Base-by-base conservation (phyloP, 2,888 invertebrate species). In the Caenorhabditis sp. region DNA sequence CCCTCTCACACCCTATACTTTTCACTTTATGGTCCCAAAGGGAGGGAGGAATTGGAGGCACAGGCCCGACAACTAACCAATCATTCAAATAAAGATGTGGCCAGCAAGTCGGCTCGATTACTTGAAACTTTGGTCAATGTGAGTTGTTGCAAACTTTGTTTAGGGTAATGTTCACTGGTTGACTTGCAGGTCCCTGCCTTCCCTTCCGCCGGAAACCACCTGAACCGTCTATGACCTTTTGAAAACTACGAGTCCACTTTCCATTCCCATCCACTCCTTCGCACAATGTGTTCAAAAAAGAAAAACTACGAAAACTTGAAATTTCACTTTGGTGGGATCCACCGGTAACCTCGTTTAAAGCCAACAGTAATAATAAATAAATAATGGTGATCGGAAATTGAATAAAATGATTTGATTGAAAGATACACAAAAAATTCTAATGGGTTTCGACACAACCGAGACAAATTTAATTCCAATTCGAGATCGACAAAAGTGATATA, bases 1-100 rank as follows among this genome's bases (percentile, higher is more conserved):
- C 87, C 88, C 6, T 83, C 85, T 53, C 89, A 87, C 78, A 89
- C 89, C 9, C 58, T 89, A 6, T 89, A 84, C 67, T 88, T 87
- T 74, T 83, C 84, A 22, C 78, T 89, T 26, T 89, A 85, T 65
- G 89, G 88, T 51, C 85, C 85, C 58, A 83, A 85, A 72, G 80
- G 80, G 28, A 67, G 85, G 6, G 82, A 82, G 22, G 86, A 86
- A 58, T 44, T 87, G 64, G 84, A 80, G 51, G 53, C 61, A n/a
- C 83, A 84, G 24, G 67, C 80, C 1, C 47, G 65, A 50, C 71
- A 84, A 28, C 79, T 87, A 32, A 69, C 70, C 18, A 71, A 67
- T 9, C 82, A 86, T 60, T 68, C 77, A 22, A 82, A 87, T 67
- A 79, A 83, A 15, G 89, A 89, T 70, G 84, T 89, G 53, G 80